Evolutionary conservation across 1,140 invertebrate species (phyloP).

Genomic region (Drosophila equinoxialis): DNA sequence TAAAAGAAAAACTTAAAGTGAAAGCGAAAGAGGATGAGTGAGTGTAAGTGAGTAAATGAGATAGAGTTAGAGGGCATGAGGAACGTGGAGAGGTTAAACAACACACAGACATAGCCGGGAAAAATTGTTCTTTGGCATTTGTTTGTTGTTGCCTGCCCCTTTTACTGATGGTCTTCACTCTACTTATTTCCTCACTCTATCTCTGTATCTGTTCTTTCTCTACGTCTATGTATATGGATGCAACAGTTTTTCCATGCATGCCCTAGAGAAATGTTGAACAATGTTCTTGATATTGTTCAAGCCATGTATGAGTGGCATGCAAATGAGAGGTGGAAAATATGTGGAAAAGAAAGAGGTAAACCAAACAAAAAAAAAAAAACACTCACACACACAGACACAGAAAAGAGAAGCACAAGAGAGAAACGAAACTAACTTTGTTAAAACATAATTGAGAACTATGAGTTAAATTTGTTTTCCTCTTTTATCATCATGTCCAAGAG

Average conservation of each 20-base stretch:
- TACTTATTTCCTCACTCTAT: background rate
- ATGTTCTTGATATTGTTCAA: slow-evolving; percentile 14
- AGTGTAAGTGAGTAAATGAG: background rate
- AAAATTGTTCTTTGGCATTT: slow-evolving; percentile 5
- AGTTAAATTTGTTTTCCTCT: slow-evolving; percentile 1
- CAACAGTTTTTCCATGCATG: slow-evolving; percentile 10
- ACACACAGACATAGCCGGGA: background rate
- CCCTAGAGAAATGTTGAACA: slow-evolving; percentile 8
- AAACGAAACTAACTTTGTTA: slow-evolving; percentile 2
- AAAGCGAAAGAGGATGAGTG: background rate
- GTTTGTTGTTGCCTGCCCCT: background rate
- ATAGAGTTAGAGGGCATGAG: background rate
- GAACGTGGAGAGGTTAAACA: background rate
- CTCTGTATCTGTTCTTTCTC: background rate
- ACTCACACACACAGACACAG: no score
- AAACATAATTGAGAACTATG: slow-evolving; percentile 8
- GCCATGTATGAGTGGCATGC: slow-evolving; percentile 8
- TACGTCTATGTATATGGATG: background rate
- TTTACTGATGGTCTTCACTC: background rate
- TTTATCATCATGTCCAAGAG: background rate
- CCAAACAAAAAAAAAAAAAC: background rate
- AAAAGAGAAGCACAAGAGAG: background rate
- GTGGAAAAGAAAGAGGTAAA: slow-evolving; percentile 1
- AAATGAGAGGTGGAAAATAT: slow-evolving; percentile 10
- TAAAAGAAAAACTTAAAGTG: slow-evolving; percentile 12